These are phyloP conservation scores for Stratiolaelaps scimitus DNA, from an alignment of 1,140 invertebrate species.

Conservation along the genomic window DNA sequence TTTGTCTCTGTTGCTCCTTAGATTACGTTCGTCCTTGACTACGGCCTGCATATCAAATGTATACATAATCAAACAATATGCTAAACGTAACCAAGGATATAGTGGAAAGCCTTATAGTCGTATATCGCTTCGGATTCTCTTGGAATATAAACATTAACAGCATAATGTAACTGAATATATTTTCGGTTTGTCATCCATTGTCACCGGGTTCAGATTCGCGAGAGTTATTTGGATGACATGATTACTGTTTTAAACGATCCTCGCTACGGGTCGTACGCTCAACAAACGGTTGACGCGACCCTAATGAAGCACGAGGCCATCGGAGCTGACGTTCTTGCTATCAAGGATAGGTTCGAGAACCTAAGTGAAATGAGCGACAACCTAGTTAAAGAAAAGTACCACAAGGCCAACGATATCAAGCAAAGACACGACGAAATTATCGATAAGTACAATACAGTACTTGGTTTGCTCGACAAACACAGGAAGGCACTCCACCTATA, in stretches of 20 bases:
- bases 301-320: conserved; percentile 98
- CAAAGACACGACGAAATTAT: conserved; percentile 64
- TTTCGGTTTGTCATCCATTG: conserved; percentile 26
- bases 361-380: conserved; percentile 80
- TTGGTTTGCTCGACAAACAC: conserved; percentile 71
- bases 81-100: no score
- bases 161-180: conserved; percentile 20
- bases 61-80: no score
- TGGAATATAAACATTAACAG: no score
- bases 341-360: conserved; percentile 81
- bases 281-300: conserved; percentile 79
- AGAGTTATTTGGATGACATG: conserved; percentile 95
- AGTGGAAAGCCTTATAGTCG: no score
- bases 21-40: no score
- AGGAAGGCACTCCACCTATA: conserved; percentile 55
- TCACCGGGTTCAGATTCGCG: conserved; percentile 58
- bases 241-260: conserved; percentile 86
- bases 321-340: conserved; percentile 83
- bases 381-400: conserved; percentile 77
- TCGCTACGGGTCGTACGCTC: conserved; percentile 71
- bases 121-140: no score
- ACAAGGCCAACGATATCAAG: conserved; percentile 67
- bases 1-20: conserved; percentile 6
- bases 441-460: conserved; percentile 68
- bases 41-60: background rate